Evolutionary conservation across 2,113 vertebrate species (phyloP), one percentile per base, ranked within the genome.

Genomic region (Morone saxatilis): DNA sequence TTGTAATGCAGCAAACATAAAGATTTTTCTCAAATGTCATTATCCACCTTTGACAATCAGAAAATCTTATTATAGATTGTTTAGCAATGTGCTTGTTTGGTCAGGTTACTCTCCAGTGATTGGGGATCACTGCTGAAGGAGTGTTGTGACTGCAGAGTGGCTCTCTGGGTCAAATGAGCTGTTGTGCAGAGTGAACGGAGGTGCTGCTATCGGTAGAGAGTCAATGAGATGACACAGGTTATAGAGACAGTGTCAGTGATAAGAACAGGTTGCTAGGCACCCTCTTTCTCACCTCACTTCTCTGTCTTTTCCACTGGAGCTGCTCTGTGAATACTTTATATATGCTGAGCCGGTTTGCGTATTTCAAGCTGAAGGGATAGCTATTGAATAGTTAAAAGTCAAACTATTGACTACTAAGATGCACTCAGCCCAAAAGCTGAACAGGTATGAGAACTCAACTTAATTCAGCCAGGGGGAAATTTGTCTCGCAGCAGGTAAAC

Each of bases 181-280:
- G 68, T 66, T 79, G 85, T 79, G 59, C 63, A 43, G 65, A 67
- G 80, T 72, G 72, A 88, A 88, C 76, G 84, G 63, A 86, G 71
- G 50, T 7, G 6, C 47, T 50, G 74, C 56, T 76, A 75, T 91
- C 81, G 65, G 72, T 16, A 2, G 13, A 73, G 78, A 89, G 83
- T 86, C 83, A 77, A 88, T 84, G 81, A 85, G 79, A 79, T 63
- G 78, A 80, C 71, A 70, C 47, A 13, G 45, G 66, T 65, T 45
- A 57, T 25, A 41, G 38, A 83, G 81, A 84, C 63, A 8, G 54
- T 50, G 41, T 67, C 40, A 17, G 62, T 19, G 60, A 81, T 81
- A 43, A 88, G 70, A 80, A 53, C 5, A 10, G 71, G 83, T 78
- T 89, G 73, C 69, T 67, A 70, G 71, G 71, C 43, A 19, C 6